Conservation (phyloP, 2,888 invertebrate genomes). For the Acronicta psi region DNA sequence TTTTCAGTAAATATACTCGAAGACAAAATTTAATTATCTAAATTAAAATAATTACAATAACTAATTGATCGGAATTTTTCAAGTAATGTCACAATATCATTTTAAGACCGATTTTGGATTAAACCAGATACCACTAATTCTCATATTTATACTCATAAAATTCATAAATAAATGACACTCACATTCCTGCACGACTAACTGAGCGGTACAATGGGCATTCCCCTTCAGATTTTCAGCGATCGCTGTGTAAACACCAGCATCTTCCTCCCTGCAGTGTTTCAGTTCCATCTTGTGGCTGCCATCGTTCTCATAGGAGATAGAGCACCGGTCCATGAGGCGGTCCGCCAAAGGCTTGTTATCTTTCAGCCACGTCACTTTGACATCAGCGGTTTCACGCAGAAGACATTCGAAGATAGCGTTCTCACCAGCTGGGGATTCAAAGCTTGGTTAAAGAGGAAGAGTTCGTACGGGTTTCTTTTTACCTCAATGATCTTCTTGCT, state of each 20-base stretch:
- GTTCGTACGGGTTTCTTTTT: constrained; percentile 71
- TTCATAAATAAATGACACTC: constrained; percentile 75
- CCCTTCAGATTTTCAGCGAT: constrained; percentile 95
- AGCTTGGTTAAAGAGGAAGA: constrained; percentile 66
- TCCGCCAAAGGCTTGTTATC: constrained; percentile 95
- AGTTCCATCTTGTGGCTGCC: constrained; percentile 92
- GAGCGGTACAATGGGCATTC: constrained; percentile 95
- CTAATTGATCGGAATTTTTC: no score
- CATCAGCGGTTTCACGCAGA: constrained; percentile 89
- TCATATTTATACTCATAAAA: constrained; percentile 24
- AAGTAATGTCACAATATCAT: no score
- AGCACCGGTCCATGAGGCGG: constrained; percentile 92
- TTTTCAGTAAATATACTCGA: no score
- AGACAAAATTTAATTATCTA: no score
- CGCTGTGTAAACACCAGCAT: constrained; percentile 97
- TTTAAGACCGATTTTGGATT: neutral
- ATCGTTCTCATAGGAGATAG: constrained; percentile 88
- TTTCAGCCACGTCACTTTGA: constrained; percentile 94
- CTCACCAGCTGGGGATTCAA: constrained; percentile 92
- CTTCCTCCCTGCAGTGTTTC: constrained; percentile 93
- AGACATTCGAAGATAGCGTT: constrained; percentile 94
- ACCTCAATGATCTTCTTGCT: constrained; percentile 23
- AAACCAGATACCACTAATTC: constrained; percentile 5
- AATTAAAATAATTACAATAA: no score
- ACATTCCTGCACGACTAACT: constrained; percentile 96